Evolutionary conservation across 2,797 vertebrate genomes (phyloP).

Genomic region (Harpagifer antarcticus): DNA sequence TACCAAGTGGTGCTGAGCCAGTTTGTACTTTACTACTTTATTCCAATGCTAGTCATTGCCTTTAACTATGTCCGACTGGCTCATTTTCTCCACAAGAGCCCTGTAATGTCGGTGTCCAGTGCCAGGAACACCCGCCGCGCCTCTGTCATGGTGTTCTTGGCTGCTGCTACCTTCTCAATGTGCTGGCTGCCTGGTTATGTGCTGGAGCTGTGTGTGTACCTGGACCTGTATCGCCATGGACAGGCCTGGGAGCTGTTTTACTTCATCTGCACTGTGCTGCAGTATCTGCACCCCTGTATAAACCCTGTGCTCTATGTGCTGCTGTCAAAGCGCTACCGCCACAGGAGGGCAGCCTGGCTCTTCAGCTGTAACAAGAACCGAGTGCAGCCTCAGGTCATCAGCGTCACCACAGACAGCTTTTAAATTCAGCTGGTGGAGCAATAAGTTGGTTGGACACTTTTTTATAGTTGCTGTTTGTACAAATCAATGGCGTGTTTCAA

Average conservation of each 20-base stretch:
- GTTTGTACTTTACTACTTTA: conserved; percentile 84
- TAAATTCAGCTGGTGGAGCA: conserved; percentile 41
- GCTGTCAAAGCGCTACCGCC: conserved; percentile 78
- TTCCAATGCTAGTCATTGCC: conserved; percentile 83
- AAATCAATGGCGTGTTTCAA: conserved; percentile 14
- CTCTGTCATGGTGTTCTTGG: conserved; percentile 85
- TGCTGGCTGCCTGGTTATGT: conserved; percentile 86
- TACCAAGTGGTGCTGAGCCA: conserved; percentile 83
- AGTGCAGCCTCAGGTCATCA: conserved; percentile 76
- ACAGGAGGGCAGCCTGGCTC: conserved; percentile 74
- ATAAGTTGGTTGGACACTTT: neutral
- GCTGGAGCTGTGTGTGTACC: conserved; percentile 83
- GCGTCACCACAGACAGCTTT: conserved; percentile 74
- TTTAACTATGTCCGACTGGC: conserved; percentile 83
- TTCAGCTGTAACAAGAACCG: conserved; percentile 74
- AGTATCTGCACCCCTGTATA: conserved; percentile 82
- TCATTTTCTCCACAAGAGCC: conserved; percentile 83
- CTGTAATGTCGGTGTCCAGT: conserved; percentile 81
- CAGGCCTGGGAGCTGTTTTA: conserved; percentile 82
- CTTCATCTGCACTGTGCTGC: conserved; percentile 80
- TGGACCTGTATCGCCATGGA: conserved; percentile 78
- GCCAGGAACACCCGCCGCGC: conserved; percentile 82
- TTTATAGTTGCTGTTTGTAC: conserved; percentile 5
- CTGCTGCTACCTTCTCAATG: conserved; percentile 80
- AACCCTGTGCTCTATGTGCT: conserved; percentile 84